A percentile compares a stretch with the other conserved stretches of the same genome.
Conservation (phyloP, 2,113 vertebrate species). For the Sinosuthora webbiana region DNA sequence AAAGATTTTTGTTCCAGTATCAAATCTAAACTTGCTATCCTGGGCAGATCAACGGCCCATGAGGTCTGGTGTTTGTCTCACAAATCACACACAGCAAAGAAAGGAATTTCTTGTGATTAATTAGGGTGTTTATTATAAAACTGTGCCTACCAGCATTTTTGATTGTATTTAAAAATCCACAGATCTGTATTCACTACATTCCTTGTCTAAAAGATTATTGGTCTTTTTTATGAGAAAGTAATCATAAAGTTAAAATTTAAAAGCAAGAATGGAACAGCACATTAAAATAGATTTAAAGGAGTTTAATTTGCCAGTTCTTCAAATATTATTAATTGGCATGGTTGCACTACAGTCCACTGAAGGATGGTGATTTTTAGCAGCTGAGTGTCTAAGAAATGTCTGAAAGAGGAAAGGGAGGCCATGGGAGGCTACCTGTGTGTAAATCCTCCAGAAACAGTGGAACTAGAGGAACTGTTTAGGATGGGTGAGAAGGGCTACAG, state of each 20-base stretch:
- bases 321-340: background rate
- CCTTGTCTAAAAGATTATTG: background rate
- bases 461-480: background rate
- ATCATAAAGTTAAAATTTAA: background rate
- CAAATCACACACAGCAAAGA: background rate
- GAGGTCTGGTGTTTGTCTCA: background rate
- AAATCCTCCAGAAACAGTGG: background rate
- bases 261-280: background rate
- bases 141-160: background rate
- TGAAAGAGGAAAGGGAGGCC: background rate
- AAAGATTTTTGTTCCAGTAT: background rate
- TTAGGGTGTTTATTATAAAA: background rate
- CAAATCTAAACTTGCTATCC: background rate
- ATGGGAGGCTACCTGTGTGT: background rate
- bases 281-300: background rate
- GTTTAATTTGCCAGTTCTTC: background rate
- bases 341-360: background rate
- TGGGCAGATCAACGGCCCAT: background rate
- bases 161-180: background rate
- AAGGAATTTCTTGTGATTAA: background rate
- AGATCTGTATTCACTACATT: background rate
- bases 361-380: background rate
- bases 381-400: background rate
- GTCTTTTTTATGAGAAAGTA: background rate
- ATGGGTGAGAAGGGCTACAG: background rate